A percentile compares a stretch with the other conserved stretches of the same genome.
Evolutionary conservation across 2,888 invertebrate species (phyloP).

Genomic region (Acronicta aceris): DNA sequence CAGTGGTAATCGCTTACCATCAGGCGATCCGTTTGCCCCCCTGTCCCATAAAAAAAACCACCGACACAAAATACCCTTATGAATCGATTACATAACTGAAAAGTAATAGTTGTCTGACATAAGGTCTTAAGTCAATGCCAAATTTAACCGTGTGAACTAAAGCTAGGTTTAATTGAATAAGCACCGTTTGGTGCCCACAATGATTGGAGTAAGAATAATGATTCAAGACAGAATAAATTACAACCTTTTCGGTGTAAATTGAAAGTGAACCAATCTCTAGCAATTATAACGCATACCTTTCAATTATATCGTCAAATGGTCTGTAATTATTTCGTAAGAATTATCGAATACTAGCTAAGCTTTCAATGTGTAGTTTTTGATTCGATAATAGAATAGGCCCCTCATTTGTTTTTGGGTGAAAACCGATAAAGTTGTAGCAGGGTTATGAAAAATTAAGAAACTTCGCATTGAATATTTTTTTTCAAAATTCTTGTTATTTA

Average conservation of each 20-base stretch:
- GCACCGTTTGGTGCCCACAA: slow-evolving; percentile 38
- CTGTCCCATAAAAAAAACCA: too few relatives aligned
- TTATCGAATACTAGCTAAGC: slow-evolving; percentile 27
- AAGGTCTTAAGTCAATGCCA: slow-evolving; percentile 46
- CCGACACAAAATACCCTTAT: slow-evolving; percentile 31
- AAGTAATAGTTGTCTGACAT: slow-evolving; percentile 34
- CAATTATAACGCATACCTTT: slow-evolving; percentile 50
- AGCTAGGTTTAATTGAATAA: slow-evolving; percentile 41
- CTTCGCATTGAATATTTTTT: too few relatives aligned
- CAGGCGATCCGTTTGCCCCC: too few relatives aligned
- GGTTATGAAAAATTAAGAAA: too few relatives aligned
- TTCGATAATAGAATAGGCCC: slow-evolving; percentile 8
- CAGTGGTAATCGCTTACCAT: too few relatives aligned
- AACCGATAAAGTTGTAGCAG: too few relatives aligned
- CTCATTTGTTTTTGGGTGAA: too few relatives aligned
- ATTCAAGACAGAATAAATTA: slow-evolving; percentile 59
- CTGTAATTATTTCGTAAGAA: slow-evolving; percentile 41
- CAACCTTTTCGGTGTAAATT: slow-evolving; percentile 58
- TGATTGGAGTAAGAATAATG: slow-evolving; percentile 43
- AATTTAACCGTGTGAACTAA: slow-evolving; percentile 45
- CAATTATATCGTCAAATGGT: slow-evolving; percentile 48
- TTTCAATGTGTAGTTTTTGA: slow-evolving; percentile 9
- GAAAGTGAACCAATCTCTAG: slow-evolving; percentile 66
- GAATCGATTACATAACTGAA: slow-evolving; percentile 32
- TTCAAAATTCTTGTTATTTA: too few relatives aligned